Evolutionary conservation across 2,888 invertebrate species (phyloP), one percentile per base, ranked within the genome.

Genomic region (Caenorhabditis drosophilae): DNA sequence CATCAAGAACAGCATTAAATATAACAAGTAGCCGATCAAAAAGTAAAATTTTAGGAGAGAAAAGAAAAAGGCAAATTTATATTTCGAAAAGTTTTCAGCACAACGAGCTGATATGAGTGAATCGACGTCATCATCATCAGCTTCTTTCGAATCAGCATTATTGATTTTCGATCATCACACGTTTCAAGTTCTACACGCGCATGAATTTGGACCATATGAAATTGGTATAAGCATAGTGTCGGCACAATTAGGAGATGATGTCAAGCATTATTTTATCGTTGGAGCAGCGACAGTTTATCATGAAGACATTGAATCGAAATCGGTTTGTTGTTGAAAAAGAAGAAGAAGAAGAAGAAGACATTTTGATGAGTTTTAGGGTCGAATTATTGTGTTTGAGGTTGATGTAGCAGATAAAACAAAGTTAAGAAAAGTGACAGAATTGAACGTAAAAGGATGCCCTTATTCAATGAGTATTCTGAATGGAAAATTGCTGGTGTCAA

Each of bases 81-180:
- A 9, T 31, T 12, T 31, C 7, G 12, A 31, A 31, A 31, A 31
- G 12, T 23, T 47, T 47, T 4, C 35, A 47, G 47, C 20, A 2
- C 35, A 34, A 35, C 31, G 35, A 9, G 15, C 4, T 7, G 47
- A 47, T 6, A 31, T 34, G 4, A 18, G 16, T 3, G 47, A 34
- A 22, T 22, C 22, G 16, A n/a, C n/a, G n/a, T n/a, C n/a, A n/a
- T n/a, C n/a, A n/a, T n/a, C n/a, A n/a, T 3, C 20, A 4, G 20
- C 12, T 18, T 4, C 35, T 9, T 22, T 34, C 25, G 22, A 22
- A 4, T 34, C 35, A 3, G 3, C 35, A 2, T 88, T 97, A 71
- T 88, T 97, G 25, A 87, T 97, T 48, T 89, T 97, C 61, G 94
- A 97, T 87, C 93, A 95, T 83, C 93, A 96, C 85, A 96, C 95